Percentiles rank a stretch among this genome's conserved stretches.
Evolutionary conservation across 2,113 vertebrate genomes (phyloP).

Genomic region (Coregonus clupeaformis): DNA sequence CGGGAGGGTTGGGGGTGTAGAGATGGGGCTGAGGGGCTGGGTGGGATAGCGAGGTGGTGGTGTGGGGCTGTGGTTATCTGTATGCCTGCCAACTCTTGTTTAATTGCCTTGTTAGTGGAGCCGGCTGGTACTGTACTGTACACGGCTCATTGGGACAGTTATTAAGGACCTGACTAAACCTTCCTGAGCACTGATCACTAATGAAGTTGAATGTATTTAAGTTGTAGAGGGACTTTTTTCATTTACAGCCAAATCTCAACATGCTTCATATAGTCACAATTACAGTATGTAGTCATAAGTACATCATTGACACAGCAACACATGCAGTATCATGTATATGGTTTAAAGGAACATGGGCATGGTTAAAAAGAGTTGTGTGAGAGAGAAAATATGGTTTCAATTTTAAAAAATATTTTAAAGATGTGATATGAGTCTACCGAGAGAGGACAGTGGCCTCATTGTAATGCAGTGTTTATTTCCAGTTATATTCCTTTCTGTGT

Average conservation of each 20-base stretch:
- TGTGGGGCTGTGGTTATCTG: background rate
- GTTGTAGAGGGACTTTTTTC: background rate
- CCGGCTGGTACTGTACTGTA: background rate
- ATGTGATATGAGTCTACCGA: too few species aligned
- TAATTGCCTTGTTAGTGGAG: constrained; percentile 9
- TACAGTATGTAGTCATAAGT: too few species aligned
- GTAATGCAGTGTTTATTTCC: background rate
- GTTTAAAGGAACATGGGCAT: too few species aligned
- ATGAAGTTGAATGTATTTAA: background rate
- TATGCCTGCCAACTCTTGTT: background rate
- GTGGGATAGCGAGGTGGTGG: background rate
- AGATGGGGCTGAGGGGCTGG: background rate
- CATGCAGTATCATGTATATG: too few species aligned
- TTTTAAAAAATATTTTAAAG: too few species aligned
- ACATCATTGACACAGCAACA: too few species aligned
- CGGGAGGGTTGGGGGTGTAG: background rate
- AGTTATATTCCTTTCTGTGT: background rate
- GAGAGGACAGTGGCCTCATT: background rate
- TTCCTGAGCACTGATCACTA: background rate
- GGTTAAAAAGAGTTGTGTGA: too few species aligned
- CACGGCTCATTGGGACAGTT: background rate
- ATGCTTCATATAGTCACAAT: background rate
- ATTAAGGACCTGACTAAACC: background rate
- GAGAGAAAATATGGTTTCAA: too few species aligned
- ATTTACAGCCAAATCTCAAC: background rate